Percentiles rank a stretch among this genome's conserved stretches.
These are phyloP conservation scores for Eptesicus fuscus DNA, from an alignment of 2,113 vertebrate genomes.

Conservation along the genomic window DNA sequence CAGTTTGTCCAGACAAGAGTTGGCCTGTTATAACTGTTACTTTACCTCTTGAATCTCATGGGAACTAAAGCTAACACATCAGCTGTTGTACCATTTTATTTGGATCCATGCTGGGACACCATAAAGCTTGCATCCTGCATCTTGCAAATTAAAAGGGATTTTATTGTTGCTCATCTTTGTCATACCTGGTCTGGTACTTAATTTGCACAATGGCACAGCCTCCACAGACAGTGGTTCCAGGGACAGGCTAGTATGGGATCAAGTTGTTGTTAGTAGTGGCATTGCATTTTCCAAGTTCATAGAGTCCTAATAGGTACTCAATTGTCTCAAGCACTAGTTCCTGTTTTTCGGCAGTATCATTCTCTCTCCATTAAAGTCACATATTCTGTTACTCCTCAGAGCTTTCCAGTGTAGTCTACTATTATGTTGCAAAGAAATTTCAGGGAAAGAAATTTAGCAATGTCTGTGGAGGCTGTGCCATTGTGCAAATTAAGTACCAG, in stretches of 20 bases:
- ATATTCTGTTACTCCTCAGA: background rate
- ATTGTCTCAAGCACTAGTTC: background rate
- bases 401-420: background rate
- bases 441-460: slow-evolving; percentile 28
- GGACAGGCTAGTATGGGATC: too few species aligned
- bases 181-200: too few species aligned
- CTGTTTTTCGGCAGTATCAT: background rate
- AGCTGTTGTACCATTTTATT: slow-evolving; percentile 31
- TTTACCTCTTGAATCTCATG: background rate
- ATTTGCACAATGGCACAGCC: too few species aligned
- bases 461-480: background rate
- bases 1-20: background rate
- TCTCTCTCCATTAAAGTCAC: slow-evolving; percentile 23
- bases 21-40: background rate
- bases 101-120: background rate
- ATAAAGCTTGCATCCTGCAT: background rate
- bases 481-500: background rate
- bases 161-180: too few species aligned
- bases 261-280: too few species aligned
- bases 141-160: slow-evolving; percentile 24
- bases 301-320: background rate
- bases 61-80: slow-evolving; percentile 10
- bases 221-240: too few species aligned
- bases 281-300: too few species aligned
- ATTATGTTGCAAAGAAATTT: background rate